Evolutionary conservation across 1,140 invertebrate genomes (phyloP).

Genomic region (Pemphigus obesinymphae): DNA sequence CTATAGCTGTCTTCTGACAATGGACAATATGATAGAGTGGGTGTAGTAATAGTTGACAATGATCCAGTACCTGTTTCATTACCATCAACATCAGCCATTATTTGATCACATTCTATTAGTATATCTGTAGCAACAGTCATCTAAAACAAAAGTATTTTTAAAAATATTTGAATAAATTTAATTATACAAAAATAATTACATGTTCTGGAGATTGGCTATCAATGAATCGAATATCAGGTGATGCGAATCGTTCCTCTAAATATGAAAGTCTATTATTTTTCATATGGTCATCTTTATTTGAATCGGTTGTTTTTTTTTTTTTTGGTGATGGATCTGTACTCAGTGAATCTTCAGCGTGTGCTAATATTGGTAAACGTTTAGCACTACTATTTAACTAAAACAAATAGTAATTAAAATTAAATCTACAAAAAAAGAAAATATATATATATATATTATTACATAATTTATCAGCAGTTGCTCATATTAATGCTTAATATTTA

Average conservation of each 20-base stretch:
- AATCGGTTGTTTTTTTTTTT: slow-evolving; percentile 47
- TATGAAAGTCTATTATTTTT: slow-evolving; percentile 52
- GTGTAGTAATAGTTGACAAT: slow-evolving; percentile 43
- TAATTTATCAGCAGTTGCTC: no score
- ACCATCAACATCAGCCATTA: slow-evolving; percentile 21
- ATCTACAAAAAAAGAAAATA: no score
- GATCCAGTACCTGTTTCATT: slow-evolving; percentile 25
- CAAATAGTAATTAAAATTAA: not conserved
- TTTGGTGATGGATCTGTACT: slow-evolving; percentile 48
- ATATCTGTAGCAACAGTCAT: slow-evolving; percentile 1
- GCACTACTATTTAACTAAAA: slow-evolving; percentile 33
- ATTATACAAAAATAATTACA: not conserved
- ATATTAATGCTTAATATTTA: no score
- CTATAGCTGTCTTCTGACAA: slow-evolving; percentile 44
- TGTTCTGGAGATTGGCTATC: slow-evolving; percentile 57
- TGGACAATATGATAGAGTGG: slow-evolving; percentile 42
- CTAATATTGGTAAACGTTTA: slow-evolving; percentile 45
- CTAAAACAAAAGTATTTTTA: slow-evolving; percentile 1
- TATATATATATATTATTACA: no score
- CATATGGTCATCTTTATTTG: slow-evolving; percentile 25
- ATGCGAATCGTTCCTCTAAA: slow-evolving; percentile 54
- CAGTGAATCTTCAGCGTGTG: slow-evolving; percentile 46
- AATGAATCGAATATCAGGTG: slow-evolving; percentile 56
- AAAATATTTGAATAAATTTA: not conserved
- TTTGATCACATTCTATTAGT: slow-evolving; percentile 5